These are phyloP conservation scores for Kobus ellipsiprymnus DNA, from an alignment of 2,113 vertebrate species.

Conservation along the genomic window DNA sequence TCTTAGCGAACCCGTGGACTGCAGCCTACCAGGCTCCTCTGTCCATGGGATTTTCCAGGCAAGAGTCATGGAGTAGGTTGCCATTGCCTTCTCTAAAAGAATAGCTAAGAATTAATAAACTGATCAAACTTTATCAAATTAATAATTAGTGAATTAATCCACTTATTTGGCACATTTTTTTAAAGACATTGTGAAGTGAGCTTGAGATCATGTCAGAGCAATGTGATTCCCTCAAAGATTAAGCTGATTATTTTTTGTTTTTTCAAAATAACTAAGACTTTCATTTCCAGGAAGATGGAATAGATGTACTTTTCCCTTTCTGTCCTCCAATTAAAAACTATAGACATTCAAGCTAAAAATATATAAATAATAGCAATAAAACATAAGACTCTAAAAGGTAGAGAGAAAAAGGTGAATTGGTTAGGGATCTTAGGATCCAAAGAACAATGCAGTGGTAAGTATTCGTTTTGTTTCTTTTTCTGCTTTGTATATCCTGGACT, in stretches of 20 bases:
- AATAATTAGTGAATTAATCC: neutral
- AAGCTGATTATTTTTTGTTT: neutral
- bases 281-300: neutral
- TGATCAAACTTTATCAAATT: neutral
- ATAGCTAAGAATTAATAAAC: neutral
- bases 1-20: too few relatives aligned
- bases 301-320: neutral
- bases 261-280: neutral
- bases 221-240: neutral
- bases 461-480: neutral
- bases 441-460: neutral
- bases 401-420: neutral
- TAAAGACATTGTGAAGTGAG: neutral
- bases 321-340: neutral
- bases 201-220: neutral
- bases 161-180: neutral
- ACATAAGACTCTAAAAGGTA: neutral
- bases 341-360: neutral
- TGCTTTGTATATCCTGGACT: neutral
- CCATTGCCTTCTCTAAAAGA: neutral
- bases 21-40: too few relatives aligned
- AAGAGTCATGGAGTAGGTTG: too few relatives aligned
- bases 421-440: neutral
- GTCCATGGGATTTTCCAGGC: too few relatives aligned
- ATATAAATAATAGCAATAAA: neutral